These are phyloP conservation scores for Tiaroga cobitis DNA, from an alignment of 2,797 vertebrate genomes.

Conservation along the genomic window DNA sequence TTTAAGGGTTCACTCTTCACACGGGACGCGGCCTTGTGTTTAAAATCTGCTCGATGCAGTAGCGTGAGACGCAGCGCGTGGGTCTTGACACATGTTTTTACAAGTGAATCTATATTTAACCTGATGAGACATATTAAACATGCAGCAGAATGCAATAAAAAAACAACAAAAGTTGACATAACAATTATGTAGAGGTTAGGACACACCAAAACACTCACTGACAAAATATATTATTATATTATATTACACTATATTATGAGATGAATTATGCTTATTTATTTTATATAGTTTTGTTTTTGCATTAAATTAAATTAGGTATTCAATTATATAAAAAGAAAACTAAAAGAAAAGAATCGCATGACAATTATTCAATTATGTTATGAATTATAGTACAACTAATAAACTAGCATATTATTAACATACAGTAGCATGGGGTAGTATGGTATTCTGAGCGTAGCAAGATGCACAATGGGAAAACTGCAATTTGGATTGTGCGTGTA, in stretches of 20 bases:
- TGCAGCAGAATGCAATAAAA: background rate
- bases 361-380: too few relatives aligned
- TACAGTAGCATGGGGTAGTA: background rate
- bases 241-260: too few relatives aligned
- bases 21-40: background rate
- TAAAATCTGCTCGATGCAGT: background rate
- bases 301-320: too few relatives aligned
- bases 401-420: background rate
- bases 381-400: background rate
- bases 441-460: background rate
- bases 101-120: background rate
- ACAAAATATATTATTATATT: too few relatives aligned
- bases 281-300: too few relatives aligned
- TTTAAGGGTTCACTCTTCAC: background rate
- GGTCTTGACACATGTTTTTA: background rate
- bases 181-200: background rate
- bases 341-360: too few relatives aligned
- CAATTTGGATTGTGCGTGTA: background rate
- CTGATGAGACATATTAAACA: background rate
- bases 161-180: background rate
- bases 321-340: too few relatives aligned
- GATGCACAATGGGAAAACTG: constrained; percentile 3
- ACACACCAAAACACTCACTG: too few relatives aligned
- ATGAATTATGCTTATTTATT: too few relatives aligned
- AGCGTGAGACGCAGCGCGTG: background rate